Percentiles rank a stretch among this genome's conserved stretches.
Evolutionary conservation across 1,140 invertebrate genomes (phyloP).

Genomic region (Pissodes strobi): DNA sequence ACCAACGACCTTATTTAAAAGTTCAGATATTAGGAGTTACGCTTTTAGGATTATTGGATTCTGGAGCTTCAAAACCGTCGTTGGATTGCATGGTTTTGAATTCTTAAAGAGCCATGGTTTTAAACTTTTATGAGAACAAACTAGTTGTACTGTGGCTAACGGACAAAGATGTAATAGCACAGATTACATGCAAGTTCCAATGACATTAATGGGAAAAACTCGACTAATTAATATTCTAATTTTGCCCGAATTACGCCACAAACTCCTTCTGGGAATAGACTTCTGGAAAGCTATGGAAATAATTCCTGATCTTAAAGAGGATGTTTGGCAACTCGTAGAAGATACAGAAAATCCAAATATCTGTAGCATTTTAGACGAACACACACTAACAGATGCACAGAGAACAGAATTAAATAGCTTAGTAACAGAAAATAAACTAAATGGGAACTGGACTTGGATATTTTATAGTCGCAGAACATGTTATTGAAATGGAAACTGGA

Average conservation of each 20-base stretch:
- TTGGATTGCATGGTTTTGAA: background rate
- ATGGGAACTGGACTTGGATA: constrained; percentile 15
- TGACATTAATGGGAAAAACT: constrained; percentile 14
- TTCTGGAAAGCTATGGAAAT: constrained; percentile 34
- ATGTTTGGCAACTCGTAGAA: constrained; percentile 7
- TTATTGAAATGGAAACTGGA: constrained; percentile 36
- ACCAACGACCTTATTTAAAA: constrained; percentile 26
- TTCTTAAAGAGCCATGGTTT: background rate
- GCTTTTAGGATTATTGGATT: constrained; percentile 14
- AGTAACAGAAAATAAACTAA: background rate
- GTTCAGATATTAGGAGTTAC: constrained; percentile 14
- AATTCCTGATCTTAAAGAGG: constrained; percentile 17
- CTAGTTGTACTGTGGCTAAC: constrained; percentile 29
- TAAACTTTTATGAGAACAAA: too few relatives aligned
- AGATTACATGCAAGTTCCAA: constrained; percentile 2
- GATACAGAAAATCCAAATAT: background rate
- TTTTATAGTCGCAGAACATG: constrained; percentile 40
- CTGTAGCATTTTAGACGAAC: background rate
- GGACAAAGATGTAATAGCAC: constrained; percentile 8
- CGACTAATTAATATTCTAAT: constrained; percentile 11
- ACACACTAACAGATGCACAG: background rate
- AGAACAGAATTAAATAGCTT: background rate
- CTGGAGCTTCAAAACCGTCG: background rate
- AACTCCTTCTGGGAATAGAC: constrained; percentile 28
- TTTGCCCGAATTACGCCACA: constrained; percentile 13